A percentile compares a stretch with the other conserved stretches of the same genome.
Conservation (phyloP, 1,140 invertebrate species). For the Bradysia coprophila region DNA sequence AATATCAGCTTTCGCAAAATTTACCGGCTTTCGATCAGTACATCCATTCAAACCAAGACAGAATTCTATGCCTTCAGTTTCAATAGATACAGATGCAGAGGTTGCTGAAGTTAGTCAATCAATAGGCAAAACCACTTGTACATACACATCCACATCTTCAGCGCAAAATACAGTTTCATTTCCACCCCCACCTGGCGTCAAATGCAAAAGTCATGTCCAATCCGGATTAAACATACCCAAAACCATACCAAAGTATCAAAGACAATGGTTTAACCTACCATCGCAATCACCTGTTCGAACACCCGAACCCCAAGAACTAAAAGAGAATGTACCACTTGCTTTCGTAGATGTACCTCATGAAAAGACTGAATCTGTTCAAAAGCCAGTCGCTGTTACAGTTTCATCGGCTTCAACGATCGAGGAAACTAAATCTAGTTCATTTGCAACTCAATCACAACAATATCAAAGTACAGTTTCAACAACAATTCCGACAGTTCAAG, state of each 20-base stretch:
- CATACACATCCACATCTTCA: neutral
- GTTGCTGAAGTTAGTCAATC: neutral
- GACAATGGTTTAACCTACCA: conserved; percentile 32
- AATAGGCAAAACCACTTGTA: neutral
- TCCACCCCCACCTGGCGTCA: neutral
- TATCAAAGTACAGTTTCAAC: neutral
- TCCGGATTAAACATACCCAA: conserved; percentile 34
- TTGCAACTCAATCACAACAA: neutral
- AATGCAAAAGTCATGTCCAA: conserved; percentile 7
- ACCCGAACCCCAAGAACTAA: conserved; percentile 24
- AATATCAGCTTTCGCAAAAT: conserved; percentile 9
- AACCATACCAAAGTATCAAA: conserved; percentile 36
- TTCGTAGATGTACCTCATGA: conserved; percentile 18
- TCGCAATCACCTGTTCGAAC: conserved; percentile 29
- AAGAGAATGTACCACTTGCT: conserved; percentile 21
- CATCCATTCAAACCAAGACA: conserved; percentile 1
- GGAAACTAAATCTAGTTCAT: neutral
- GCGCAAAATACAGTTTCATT: neutral
- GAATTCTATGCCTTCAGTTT: neutral
- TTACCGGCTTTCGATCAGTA: neutral
- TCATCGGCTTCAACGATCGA: neutral
- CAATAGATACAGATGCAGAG: conserved; percentile 7
- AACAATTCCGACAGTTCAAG: conserved; percentile 6
- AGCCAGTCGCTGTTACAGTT: neutral
- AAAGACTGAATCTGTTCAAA: neutral